phyloP scores from a whole-genome alignment of 2,888 invertebrate species.

The Pachymerium ferrugineum region DNA sequence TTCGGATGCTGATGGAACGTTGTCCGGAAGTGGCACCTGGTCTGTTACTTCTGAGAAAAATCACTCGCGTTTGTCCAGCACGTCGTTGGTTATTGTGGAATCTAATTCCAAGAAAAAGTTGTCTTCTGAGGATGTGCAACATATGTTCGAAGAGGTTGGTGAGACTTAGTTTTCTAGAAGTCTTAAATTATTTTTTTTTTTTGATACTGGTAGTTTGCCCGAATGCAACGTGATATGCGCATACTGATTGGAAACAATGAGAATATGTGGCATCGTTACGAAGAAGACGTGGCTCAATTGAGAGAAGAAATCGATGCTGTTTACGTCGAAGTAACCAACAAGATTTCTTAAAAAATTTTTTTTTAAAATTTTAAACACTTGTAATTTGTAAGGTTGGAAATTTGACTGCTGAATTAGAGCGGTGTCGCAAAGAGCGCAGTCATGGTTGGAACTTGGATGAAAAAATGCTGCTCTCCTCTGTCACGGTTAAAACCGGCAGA shows the following conservation, averaged over 20 bases:
- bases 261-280: background rate
- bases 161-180: too few species aligned
- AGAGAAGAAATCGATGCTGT: background rate
- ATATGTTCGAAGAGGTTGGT: background rate
- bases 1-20: background rate
- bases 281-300: background rate
- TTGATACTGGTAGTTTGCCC: background rate
- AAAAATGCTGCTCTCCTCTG: background rate
- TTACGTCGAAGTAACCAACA: background rate
- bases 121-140: background rate
- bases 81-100: background rate
- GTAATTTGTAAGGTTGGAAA: too few species aligned
- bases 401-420: background rate
- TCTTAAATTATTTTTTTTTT: background rate
- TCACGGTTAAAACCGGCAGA: background rate
- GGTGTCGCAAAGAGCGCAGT: background rate
- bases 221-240: background rate
- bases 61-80: background rate
- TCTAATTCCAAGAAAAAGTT: background rate
- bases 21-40: background rate
- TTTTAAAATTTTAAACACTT: too few species aligned
- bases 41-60: background rate
- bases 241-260: background rate
- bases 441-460: background rate
- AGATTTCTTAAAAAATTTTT: too few species aligned